A percentile compares a stretch with the other conserved stretches of the same genome.
Evolutionary conservation across 2,888 invertebrate genomes (phyloP).

Genomic region (Rotaria sp.): DNA sequence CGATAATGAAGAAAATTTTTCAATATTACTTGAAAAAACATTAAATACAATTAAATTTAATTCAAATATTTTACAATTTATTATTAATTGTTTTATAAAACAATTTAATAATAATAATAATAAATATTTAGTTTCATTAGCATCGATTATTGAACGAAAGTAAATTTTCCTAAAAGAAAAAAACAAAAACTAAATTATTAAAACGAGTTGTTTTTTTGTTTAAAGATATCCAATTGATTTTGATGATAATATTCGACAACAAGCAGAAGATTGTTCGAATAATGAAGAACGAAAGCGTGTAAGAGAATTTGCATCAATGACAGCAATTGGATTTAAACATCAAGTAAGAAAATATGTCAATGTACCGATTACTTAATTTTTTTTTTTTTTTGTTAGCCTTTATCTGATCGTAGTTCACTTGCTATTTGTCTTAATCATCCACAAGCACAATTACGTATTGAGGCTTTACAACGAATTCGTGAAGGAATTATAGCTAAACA

Average conservation of each 20-base stretch:
- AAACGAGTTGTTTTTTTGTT: neutral
- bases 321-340: conserved; percentile 16
- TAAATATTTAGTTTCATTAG: neutral
- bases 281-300: conserved; percentile 20
- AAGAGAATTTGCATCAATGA: conserved; percentile 14
- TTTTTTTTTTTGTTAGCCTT: neutral
- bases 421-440: conserved; percentile 2
- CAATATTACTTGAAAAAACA: neutral
- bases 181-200: neutral
- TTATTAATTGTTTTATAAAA: conserved; percentile 12
- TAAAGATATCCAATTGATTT: neutral
- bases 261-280: neutral
- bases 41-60: conserved; percentile 18
- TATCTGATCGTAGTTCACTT: conserved; percentile 11
- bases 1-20: neutral
- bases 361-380: neutral
- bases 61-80: neutral
- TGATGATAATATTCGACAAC: neutral
- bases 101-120: neutral
- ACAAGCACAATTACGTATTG: conserved; percentile 22
- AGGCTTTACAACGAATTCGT: neutral
- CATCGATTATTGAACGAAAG: conserved; percentile 9
- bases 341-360: neutral
- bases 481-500: conserved; percentile 5
- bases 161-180: neutral